phyloP scores from a whole-genome alignment of 2,797 vertebrate genomes.

The Pagetopsis macropterus region DNA sequence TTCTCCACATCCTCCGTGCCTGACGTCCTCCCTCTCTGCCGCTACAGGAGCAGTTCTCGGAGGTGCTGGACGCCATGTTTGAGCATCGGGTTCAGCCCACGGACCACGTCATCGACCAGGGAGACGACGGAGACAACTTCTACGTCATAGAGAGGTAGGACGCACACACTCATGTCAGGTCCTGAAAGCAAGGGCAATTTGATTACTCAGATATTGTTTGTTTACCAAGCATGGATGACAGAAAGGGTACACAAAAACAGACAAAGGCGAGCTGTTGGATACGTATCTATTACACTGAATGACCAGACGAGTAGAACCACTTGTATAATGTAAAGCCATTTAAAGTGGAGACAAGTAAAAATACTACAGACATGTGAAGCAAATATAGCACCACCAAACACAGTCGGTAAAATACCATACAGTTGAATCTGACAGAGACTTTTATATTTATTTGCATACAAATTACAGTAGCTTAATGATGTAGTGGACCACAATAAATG shows the following conservation, averaged over 20 bases:
- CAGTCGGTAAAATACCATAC: not conserved
- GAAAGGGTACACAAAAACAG: not conserved
- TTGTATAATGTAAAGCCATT: not conserved
- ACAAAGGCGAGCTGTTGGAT: not conserved
- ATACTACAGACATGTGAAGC: not conserved
- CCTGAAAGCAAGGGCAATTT: not conserved
- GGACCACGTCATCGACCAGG: constrained; percentile 98
- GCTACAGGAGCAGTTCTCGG: constrained; percentile 94
- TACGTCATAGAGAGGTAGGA: constrained; percentile 94
- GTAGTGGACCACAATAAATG: no score
- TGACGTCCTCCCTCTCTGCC: constrained; percentile 17
- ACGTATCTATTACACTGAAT: not conserved
- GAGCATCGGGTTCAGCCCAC: constrained; percentile 90
- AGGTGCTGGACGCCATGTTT: constrained; percentile 99
- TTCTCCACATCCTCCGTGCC: not conserved
- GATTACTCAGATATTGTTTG: constrained; percentile 18
- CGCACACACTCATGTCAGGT: not conserved
- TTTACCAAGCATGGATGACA: not conserved
- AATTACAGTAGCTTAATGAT: not conserved
- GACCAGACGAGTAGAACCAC: not conserved
- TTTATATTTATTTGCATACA: not conserved
- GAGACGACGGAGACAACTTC: constrained; percentile 98
- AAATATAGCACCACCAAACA: not conserved
- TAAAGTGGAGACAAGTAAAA: not conserved
- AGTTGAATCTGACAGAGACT: not conserved